A percentile compares a stretch with the other conserved stretches of the same genome.
These are phyloP conservation scores for Penaeus vannamei DNA, from an alignment of 1,140 invertebrate species.

Conservation along the genomic window DNA sequence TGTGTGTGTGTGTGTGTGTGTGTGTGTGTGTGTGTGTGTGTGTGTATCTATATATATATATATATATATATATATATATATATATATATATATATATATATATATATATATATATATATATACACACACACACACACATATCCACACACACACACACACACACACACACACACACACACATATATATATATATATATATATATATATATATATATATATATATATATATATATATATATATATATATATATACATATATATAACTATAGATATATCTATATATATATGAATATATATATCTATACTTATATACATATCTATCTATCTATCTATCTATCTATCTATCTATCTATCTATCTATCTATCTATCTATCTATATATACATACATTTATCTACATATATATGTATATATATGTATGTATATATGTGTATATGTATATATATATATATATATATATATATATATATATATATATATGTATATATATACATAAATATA, in stretches of 20 bases:
- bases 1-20: conserved; percentile 23
- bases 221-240: conserved; percentile 41
- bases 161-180: neutral
- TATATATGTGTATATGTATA: too few species aligned
- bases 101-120: conserved; percentile 40
- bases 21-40: conserved; percentile 37
- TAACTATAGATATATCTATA: conserved; percentile 27
- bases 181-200: conserved; percentile 27
- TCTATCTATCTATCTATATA: conserved; percentile 39
- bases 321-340: conserved; percentile 12
- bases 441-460: neutral
- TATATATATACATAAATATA: conserved; percentile 1
- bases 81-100: conserved; percentile 48
- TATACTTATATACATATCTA: neutral
- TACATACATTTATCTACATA: neutral
- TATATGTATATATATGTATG: too few species aligned
- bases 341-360: conserved; percentile 37
- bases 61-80: conserved; percentile 44
- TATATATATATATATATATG: conserved; percentile 44
- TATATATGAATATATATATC: conserved; percentile 4
- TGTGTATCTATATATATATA: conserved; percentile 29
- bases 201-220: conserved; percentile 32
- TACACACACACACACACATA: neutral
- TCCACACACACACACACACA: neutral
- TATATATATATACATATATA: conserved; percentile 41